Conservation (phyloP, 2,888 invertebrate species). For the Diploptera punctata region DNA sequence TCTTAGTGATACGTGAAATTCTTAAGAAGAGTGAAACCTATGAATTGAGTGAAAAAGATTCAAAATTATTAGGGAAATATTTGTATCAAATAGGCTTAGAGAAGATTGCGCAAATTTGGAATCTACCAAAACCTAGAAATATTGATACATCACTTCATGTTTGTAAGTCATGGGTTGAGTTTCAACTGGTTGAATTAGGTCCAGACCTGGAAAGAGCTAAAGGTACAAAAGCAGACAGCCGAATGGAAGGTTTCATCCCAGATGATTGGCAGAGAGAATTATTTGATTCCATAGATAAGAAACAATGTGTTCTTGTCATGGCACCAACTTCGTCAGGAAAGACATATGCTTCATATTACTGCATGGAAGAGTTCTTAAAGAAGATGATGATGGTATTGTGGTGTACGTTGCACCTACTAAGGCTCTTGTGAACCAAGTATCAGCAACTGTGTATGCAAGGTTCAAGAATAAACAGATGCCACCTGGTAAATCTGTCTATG, state of each 20-base stretch:
- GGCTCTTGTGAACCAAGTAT: constrained; percentile 48
- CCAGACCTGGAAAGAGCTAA: constrained; percentile 41
- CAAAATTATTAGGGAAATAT: not conserved
- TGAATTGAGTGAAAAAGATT: not conserved
- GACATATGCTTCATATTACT: constrained; percentile 54
- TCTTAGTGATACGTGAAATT: not conserved
- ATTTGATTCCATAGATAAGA: constrained; percentile 51
- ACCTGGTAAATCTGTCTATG: constrained; percentile 43
- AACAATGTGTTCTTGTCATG: constrained; percentile 52
- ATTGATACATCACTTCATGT: not conserved
- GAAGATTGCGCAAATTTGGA: not conserved
- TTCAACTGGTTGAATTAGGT: constrained; percentile 44
- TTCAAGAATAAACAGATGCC: constrained; percentile 44
- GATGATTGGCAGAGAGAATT: constrained; percentile 53
- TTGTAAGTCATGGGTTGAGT: constrained; percentile 26
- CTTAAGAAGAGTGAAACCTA: not conserved
- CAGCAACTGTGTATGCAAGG: constrained; percentile 45
- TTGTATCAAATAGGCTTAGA: constrained; percentile 7
- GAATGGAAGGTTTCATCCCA: constrained; percentile 49
- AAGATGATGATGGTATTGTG: constrained; percentile 51
- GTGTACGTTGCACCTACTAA: constrained; percentile 54
- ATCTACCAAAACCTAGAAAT: not conserved
- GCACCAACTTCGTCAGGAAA: constrained; percentile 55
- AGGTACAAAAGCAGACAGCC: constrained; percentile 38
- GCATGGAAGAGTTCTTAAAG: constrained; percentile 52